Conservation (phyloP, 2,797 vertebrate species). For the Acanthurus tractus region DNA sequence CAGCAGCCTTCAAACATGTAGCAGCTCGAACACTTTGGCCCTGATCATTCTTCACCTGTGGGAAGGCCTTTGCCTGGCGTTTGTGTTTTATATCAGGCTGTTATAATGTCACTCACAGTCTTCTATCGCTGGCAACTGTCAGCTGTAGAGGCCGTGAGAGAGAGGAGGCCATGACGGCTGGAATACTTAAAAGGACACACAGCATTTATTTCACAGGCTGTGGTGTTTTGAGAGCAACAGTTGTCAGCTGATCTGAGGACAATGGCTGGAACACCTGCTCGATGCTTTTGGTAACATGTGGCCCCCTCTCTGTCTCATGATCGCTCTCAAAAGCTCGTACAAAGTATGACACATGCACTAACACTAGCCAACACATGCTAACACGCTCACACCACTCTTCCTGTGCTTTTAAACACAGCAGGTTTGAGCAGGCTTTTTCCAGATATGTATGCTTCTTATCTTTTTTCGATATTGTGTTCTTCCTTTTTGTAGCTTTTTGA, state of each 20-base stretch:
- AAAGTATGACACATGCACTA: constrained; percentile 14
- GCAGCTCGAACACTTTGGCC: constrained; percentile 41
- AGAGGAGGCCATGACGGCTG: constrained; percentile 51
- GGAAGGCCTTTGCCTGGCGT: constrained; percentile 19
- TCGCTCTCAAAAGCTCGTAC: constrained; percentile 32
- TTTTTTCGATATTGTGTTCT: background rate
- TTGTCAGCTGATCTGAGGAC: constrained; percentile 81
- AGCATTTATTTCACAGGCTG: constrained; percentile 67
- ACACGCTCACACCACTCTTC: constrained; percentile 1
- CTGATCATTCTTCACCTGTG: constrained; percentile 58
- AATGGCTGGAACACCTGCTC: constrained; percentile 80
- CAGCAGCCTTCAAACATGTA: constrained; percentile 64
- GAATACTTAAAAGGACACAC: constrained; percentile 65
- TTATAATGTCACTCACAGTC: constrained; percentile 58
- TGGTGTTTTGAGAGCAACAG: constrained; percentile 78
- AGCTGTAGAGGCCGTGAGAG: constrained; percentile 51
- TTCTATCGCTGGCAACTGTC: constrained; percentile 63
- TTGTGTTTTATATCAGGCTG: constrained; percentile 48
- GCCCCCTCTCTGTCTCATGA: constrained; percentile 48
- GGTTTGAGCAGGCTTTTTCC: constrained; percentile 18
- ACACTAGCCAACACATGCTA: background rate
- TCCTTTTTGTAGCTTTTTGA: constrained; percentile 55
- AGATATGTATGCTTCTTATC: constrained; percentile 31
- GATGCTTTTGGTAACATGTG: constrained; percentile 51
- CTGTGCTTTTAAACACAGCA: constrained; percentile 24